phyloP scores from a whole-genome alignment of 2,797 vertebrate genomes.

The Odontamblyopus lacepedii region DNA sequence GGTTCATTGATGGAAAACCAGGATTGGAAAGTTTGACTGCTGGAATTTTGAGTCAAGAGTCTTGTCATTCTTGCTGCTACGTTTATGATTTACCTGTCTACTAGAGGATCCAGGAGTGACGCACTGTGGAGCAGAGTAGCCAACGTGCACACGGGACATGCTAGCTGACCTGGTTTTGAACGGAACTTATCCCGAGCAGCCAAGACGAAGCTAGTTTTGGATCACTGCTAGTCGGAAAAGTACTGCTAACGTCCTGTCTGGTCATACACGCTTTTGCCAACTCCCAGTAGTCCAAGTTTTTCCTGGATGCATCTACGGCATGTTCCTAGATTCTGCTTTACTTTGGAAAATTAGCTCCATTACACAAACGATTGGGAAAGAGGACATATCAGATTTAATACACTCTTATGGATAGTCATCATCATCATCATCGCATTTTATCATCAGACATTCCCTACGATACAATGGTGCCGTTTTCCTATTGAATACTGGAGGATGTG shows the following conservation, averaged over 20 bases:
- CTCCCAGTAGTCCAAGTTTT: slow-evolving; percentile 31
- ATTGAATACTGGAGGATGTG: slow-evolving; percentile 84
- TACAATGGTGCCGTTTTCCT: slow-evolving; percentile 42
- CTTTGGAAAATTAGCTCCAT: slow-evolving; percentile 60
- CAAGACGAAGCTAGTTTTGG: slow-evolving; percentile 37
- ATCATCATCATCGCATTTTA: not conserved
- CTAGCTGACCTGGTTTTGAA: slow-evolving; percentile 74
- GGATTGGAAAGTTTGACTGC: slow-evolving; percentile 56
- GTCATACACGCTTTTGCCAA: not conserved
- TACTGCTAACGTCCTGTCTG: slow-evolving; percentile 21
- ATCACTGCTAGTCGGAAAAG: slow-evolving; percentile 15
- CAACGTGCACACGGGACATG: slow-evolving; percentile 50
- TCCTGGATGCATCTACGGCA: slow-evolving; percentile 27
- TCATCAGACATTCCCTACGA: slow-evolving; percentile 15
- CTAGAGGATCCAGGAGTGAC: slow-evolving; percentile 58
- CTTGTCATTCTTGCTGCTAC: slow-evolving; percentile 18
- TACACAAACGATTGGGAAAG: slow-evolving; percentile 18
- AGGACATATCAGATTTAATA: slow-evolving; percentile 26
- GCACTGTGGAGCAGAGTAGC: slow-evolving; percentile 45
- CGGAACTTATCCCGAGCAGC: slow-evolving; percentile 43
- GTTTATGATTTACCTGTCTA: slow-evolving; percentile 50
- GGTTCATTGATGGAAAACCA: slow-evolving; percentile 13
- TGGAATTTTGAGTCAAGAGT: slow-evolving; percentile 20
- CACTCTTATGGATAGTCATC: slow-evolving; percentile 21
- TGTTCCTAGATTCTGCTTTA: slow-evolving; percentile 55